Evolutionary conservation across 1,140 invertebrate species (phyloP).

Genomic region (Zaprionus gabonicus): DNA sequence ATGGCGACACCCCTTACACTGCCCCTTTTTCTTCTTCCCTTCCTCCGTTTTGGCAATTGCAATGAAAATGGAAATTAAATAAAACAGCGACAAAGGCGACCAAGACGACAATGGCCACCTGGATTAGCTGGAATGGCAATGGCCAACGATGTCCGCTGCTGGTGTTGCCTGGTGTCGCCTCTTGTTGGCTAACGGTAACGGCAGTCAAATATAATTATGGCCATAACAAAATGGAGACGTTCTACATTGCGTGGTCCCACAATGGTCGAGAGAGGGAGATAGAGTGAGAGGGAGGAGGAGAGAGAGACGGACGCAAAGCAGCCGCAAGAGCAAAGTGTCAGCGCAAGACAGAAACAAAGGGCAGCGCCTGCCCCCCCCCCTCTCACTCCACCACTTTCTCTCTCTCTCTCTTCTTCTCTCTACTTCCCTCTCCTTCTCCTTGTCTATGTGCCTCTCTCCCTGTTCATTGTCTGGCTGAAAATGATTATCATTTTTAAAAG

Average conservation of each 20-base stretch:
- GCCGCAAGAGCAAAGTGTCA: not conserved
- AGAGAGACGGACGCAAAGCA: not conserved
- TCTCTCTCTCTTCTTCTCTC: not conserved
- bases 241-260: slow-evolving; percentile 44
- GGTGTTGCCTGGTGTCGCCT: not conserved
- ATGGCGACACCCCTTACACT: slow-evolving; percentile 14
- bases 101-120: slow-evolving; percentile 62
- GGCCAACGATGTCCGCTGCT: not conserved
- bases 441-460: not conserved
- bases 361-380: not conserved
- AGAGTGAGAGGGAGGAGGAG: slow-evolving; percentile 56
- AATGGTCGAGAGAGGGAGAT: slow-evolving; percentile 51
- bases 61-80: slow-evolving; percentile 69
- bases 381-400: not conserved
- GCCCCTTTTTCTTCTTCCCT: slow-evolving; percentile 2
- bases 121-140: slow-evolving; percentile 61
- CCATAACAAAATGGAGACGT: slow-evolving; percentile 75
- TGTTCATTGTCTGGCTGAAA: slow-evolving; percentile 43
- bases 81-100: slow-evolving; percentile 52
- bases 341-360: not conserved
- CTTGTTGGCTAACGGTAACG: slow-evolving; percentile 50
- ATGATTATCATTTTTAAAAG: slow-evolving; percentile 79
- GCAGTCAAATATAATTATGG: slow-evolving; percentile 81
- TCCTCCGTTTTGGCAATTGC: slow-evolving; percentile 42
- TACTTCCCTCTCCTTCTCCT: not conserved